phyloP scores from a whole-genome alignment of 2,113 vertebrate genomes.

The Microtus montanus region DNA sequence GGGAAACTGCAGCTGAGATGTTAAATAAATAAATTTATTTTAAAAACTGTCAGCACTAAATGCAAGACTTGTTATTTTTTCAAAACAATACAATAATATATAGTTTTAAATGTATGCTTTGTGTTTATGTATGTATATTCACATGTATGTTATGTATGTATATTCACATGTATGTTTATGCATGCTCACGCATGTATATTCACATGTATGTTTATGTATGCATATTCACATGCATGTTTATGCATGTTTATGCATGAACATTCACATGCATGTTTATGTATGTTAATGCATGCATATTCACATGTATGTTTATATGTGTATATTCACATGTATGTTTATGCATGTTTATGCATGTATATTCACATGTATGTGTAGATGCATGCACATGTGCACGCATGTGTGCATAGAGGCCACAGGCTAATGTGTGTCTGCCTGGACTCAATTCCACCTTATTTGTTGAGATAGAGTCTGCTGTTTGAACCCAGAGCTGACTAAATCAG shows the following conservation, averaged over 20 bases:
- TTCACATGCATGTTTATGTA: too few species aligned
- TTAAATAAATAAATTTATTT: neutral
- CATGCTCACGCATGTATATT: too few species aligned
- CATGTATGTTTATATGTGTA: too few species aligned
- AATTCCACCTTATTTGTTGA: neutral
- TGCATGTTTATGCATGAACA: too few species aligned
- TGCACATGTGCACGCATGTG: neutral
- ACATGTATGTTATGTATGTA: too few species aligned
- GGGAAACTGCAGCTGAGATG: neutral
- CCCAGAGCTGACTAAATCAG: too few species aligned
- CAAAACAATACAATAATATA: neutral
- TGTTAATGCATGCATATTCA: too few species aligned
- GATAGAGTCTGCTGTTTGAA: neutral
- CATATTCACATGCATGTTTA: too few species aligned
- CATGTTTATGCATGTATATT: neutral
- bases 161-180: too few species aligned
- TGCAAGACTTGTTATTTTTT: neutral
- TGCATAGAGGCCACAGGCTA: neutral
- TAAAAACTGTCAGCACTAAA: neutral
- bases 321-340: too few species aligned
- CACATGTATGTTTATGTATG: too few species aligned
- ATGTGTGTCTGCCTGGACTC: neutral
- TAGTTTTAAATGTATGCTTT: neutral
- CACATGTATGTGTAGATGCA: neutral
- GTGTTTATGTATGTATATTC: too few species aligned